A percentile compares a stretch with the other conserved stretches of the same genome.
Evolutionary conservation across 2,888 invertebrate species (phyloP).

Genomic region (Pyrrhosoma nymphula): DNA sequence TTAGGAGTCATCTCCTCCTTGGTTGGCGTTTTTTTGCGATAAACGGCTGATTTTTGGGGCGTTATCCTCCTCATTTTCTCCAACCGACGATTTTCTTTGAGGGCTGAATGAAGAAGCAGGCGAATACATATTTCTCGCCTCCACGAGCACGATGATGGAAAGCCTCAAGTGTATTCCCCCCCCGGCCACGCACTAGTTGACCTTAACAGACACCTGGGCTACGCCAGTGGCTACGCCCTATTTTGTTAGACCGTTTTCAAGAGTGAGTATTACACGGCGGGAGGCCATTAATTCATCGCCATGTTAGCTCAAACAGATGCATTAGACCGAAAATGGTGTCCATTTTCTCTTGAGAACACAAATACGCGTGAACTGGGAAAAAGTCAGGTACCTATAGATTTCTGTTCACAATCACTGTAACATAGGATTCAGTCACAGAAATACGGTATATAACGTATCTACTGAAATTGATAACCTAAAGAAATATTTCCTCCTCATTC

Average conservation of each 20-base stretch:
- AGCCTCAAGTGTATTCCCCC: neutral
- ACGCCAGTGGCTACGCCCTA: neutral
- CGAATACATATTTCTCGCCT: neutral
- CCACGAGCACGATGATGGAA: neutral
- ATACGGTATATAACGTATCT: no score
- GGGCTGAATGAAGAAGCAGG: neutral
- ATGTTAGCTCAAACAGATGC: neutral
- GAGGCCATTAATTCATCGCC: neutral
- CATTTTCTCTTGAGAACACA: neutral
- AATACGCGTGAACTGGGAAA: neutral
- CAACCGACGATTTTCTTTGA: neutral
- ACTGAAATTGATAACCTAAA: no score
- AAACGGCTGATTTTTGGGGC: neutral
- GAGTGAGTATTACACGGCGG: neutral
- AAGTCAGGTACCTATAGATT: neutral
- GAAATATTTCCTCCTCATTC: no score
- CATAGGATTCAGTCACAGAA: no score
- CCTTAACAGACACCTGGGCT: conserved; percentile 20
- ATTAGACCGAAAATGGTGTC: neutral
- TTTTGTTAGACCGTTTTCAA: neutral
- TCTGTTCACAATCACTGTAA: no score
- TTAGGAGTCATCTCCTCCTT: neutral
- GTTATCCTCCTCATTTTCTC: neutral
- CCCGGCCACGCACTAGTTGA: neutral
- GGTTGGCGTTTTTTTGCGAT: neutral